Base-by-base conservation (phyloP, 2,113 vertebrate genomes). In the Ochotona princeps region DNA sequence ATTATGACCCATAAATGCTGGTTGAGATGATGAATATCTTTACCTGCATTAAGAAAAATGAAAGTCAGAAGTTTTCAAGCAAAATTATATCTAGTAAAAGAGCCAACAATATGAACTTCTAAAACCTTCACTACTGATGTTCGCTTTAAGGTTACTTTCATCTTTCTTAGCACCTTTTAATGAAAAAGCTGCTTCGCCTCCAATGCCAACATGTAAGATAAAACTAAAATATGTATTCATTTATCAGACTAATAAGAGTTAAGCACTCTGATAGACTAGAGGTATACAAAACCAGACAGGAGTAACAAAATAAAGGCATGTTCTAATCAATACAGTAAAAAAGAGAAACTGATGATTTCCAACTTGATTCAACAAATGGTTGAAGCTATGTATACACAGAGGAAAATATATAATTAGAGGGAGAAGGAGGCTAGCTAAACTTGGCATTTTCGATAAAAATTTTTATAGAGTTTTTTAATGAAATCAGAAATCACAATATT, bases 381-480 rank as follows among this genome's bases (percentile, higher is more conserved):
- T 83, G 35, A 8, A 85, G 21, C 38, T 74, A 9, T 1, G 10
- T 51, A 1, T 81, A 80, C 32, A 30, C 47, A 83, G 30, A 30
- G 20, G 14, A 89, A 89, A 70, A 8, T 44, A 67, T 13, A 1
- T 21, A 35, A 35, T 89, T 92, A 90, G 4, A 10, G 7, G 7
- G 20, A 72, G 1, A n/a, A 6, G 54, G 17, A 89, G 8, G 10
- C 25, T 54, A 6, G 1, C 35, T 92, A 4, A 67, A 72, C 86
- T 89, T 84, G 32, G 23, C 70, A 1, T 88, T 81, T 51, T 66
- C 32, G 74, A 67, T 8, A 38, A 75, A 54, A 7, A 38, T 47
- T 90, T 73, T 72, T 67, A 90, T 21, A 88, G 38, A 82, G 3
- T 4, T 86, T 91, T 23, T 21, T 93, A 82, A 74, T 87, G 73